Evolutionary conservation across 2,888 invertebrate genomes (phyloP), one percentile per base, ranked within the genome.

Genomic region (Cheilosia vulpina): DNA sequence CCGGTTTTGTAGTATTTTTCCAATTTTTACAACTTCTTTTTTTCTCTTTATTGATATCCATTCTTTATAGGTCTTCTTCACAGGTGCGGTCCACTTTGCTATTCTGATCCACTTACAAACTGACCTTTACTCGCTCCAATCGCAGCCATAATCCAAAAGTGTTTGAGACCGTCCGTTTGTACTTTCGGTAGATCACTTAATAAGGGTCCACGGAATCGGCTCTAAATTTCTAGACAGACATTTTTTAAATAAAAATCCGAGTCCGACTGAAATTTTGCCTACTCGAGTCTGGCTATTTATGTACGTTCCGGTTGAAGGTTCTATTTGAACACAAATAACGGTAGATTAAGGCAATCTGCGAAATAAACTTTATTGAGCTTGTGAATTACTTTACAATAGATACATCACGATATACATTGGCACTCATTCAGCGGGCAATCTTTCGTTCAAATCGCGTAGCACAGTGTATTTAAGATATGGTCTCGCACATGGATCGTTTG

Each of bases 331-430:
- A 17, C 19, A 13, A 19, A 66, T 19, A 53, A 21, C 55, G 24
- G 24, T 15, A 75, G 75, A 68, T 68, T 68, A 68, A 45, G 24
- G 15, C 62, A 68, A 69, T 69, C 53, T 68, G 17, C 1, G 17
- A 31, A 52, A 58, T 76, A 41, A 76, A 52, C 19, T 77, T 77
- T 77, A 77, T 62, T 58, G 50, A 31, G 4, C 27, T 17, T 21
- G 57, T 4, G 45, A 68, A 68, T 68, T 69, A 11, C 58, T 68
- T 76, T 58, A 76, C 27, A 34, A 72, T 13, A 15, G 45, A 38
- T 68, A 45, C 45, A 9, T 11, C 6, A 27, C 41, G 17, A 5
- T 2, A 65, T 7, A 21, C 17, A 5, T 60, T 15, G 13, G 24
- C 17, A 27, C 24, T 38, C 27, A 27, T 43, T 15, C 58, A 34